Conservation (phyloP, 1,140 invertebrate species). For the Formica exsecta region DNA sequence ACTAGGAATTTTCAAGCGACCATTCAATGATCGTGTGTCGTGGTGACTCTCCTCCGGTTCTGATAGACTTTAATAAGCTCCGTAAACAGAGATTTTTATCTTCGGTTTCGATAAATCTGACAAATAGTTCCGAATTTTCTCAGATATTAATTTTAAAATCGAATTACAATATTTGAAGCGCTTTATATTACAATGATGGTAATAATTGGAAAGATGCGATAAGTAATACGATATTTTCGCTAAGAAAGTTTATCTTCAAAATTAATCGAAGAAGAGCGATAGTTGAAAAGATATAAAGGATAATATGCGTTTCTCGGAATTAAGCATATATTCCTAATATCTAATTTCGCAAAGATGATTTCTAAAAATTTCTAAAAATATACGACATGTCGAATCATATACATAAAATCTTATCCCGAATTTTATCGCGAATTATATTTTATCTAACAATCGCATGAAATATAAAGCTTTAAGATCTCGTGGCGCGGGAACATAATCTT, state of each 20-base stretch:
- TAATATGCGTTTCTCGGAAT: not conserved
- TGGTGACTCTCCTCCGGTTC: not conserved
- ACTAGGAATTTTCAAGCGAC: slow-evolving; percentile 1
- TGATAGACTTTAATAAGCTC: not conserved
- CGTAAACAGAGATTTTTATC: not conserved
- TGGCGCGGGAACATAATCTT: not conserved
- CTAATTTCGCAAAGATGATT: not conserved
- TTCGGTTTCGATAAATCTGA: not conserved
- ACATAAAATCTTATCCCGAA: not conserved
- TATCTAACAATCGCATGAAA: not conserved
- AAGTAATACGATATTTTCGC: not conserved
- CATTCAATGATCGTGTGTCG: not conserved
- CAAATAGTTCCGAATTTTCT: not conserved
- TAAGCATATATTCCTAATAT: too few species aligned
- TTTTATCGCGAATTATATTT: not conserved
- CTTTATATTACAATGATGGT: not conserved
- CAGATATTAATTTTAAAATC: not conserved
- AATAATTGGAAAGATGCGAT: not conserved
- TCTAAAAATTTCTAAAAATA: not conserved
- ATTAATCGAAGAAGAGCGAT: too few species aligned
- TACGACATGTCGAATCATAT: not conserved
- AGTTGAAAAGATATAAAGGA: slow-evolving; percentile 1
- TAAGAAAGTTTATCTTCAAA: not conserved
- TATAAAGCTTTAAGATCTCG: not conserved
- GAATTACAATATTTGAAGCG: not conserved